A percentile compares a stretch with the other conserved stretches of the same genome.
These are phyloP conservation scores for Mesorhabditis spiculigera DNA, from an alignment of 2,888 invertebrate genomes.

Conservation along the genomic window DNA sequence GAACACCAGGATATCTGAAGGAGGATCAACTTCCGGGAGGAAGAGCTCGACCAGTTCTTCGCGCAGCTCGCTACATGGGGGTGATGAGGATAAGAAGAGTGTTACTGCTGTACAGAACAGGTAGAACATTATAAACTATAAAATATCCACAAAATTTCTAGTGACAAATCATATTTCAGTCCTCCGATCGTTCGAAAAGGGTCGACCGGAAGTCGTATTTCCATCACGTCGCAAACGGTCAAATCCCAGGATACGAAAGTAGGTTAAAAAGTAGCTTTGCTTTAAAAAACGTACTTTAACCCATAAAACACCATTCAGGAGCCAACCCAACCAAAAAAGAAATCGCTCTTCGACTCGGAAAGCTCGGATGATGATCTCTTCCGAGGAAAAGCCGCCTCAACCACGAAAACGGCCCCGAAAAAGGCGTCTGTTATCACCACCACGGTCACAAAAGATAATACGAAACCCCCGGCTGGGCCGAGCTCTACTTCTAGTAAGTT, in stretches of 20 bases:
- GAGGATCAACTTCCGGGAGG: neutral
- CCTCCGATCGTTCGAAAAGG: constrained; percentile 3
- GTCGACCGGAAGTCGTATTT: neutral
- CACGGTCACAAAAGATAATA: too few relatives aligned
- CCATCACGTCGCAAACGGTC: neutral
- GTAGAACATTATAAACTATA: neutral
- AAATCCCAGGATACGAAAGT: neutral
- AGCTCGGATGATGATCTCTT: constrained; percentile 13
- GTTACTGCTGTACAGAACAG: neutral
- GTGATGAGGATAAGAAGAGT: neutral
- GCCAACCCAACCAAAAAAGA: neutral
- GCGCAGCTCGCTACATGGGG: neutral
- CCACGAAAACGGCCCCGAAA: constrained; percentile 9
- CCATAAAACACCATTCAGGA: neutral
- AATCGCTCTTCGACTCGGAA: constrained; percentile 15
- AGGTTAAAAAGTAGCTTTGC: neutral
- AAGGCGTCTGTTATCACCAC: constrained; percentile 4
- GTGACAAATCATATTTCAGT: neutral
- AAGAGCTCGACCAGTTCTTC: neutral
- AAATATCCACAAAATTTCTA: neutral
- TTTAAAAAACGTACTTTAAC: neutral
- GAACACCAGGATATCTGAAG: neutral
- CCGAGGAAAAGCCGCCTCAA: neutral
- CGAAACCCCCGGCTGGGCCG: too few relatives aligned
- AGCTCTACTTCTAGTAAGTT: too few relatives aligned